Evolutionary conservation across 2,113 vertebrate genomes (phyloP), one percentile per base, ranked within the genome.

Genomic region (Polypterus bichir): DNA sequence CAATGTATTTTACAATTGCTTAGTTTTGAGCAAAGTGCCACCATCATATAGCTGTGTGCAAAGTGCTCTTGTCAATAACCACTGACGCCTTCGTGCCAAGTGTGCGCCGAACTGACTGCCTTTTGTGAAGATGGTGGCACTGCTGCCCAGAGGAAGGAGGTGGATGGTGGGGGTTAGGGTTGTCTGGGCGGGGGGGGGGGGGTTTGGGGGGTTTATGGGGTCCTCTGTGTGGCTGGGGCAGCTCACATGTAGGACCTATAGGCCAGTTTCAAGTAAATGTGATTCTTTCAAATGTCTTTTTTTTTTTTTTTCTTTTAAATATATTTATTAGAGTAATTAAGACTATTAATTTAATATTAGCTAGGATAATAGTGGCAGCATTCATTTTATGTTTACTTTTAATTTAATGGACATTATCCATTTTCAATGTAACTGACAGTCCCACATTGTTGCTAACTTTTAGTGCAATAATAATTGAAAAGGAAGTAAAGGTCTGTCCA

Each of bases 401-500:
- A 2, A n/a, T 46, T 47, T 62, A 65, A 67, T 71, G 1, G 61
- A 61, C 52, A 63, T 62, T 72, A 68, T 65, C 66, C 44, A 9
- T 9, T 49, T 59, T 27, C 9, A 49, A 49, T 60, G 49, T 64
- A 75, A 77, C 83, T 73, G 78, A 80, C 80, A 79, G 81, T 79
- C 27, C 82, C 58, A 66, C 73, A 73, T 81, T 79, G 74, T 86
- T 82, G 79, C 77, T 86, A 78, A 86, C 80, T 83, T 91, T 86
- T 87, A 87, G 92, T 93, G 92, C 92, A 97, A 93, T 97, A 93
- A 86, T 73, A 76, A 69, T 85, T 82, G 74, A 74, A 84, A 79
- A 86, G 77, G 79, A 81, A 79, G 77, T 73, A 68, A 60, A 66
- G 78, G 76, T 86, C 78, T 76, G 69, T 79, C 58, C 3, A 57